phyloP scores from a whole-genome alignment of 2,797 vertebrate species.

The Lates japonicus region DNA sequence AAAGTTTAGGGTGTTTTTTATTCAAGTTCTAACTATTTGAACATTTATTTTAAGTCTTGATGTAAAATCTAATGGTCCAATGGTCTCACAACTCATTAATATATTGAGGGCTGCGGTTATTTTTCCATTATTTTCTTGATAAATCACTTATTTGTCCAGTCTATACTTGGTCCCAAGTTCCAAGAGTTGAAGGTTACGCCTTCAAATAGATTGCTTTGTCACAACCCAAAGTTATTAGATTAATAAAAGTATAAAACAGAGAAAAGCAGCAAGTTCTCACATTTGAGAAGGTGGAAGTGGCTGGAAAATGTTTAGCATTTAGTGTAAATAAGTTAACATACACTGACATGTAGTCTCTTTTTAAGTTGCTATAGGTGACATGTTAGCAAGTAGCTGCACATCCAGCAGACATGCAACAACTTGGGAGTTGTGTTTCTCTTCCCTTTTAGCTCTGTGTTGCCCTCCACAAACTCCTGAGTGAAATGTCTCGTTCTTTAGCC shows the following conservation, averaged over 20 bases:
- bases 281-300: neutral
- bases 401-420: neutral
- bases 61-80: constrained; percentile 19
- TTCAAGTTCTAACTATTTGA: constrained; percentile 15
- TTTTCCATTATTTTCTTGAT: constrained; percentile 9
- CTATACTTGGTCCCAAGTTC: neutral
- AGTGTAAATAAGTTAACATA: neutral
- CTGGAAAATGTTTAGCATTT: neutral
- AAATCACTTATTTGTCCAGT: neutral
- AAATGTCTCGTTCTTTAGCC: neutral
- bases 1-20: constrained; percentile 24
- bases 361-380: neutral
- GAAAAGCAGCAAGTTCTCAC: neutral
- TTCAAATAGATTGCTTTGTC: neutral
- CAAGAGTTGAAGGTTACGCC: neutral
- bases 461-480: neutral
- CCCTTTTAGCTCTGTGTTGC: constrained; percentile 3
- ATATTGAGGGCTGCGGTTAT: constrained; percentile 1
- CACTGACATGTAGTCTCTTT: neutral
- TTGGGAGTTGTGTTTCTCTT: neutral
- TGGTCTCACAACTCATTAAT: neutral
- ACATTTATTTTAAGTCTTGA: constrained; percentile 28
- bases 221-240: neutral
- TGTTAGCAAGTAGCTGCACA: neutral
- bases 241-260: neutral